Base-by-base conservation (phyloP, 2,113 vertebrate species). In the Copsychus sechellarum region DNA sequence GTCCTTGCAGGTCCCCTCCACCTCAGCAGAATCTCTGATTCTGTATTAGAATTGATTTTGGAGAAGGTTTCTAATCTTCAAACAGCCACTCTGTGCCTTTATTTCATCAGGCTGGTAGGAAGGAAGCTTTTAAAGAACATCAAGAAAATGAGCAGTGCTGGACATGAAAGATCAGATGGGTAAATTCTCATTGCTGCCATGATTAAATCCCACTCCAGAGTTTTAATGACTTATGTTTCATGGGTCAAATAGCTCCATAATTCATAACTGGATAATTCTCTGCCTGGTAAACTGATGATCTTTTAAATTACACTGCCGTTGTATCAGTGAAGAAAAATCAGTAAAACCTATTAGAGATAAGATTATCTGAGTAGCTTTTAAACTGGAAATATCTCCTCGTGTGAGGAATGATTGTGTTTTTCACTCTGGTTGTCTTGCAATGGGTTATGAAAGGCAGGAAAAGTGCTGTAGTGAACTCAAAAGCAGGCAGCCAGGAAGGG, bases 191-290 rank as follows among this genome's bases (percentile, higher is more conserved):
- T 81, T 90, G 80, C 66, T 83, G 71, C 74, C 7, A 7, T 54
- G 87, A 94, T 95, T 93, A 95, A 95, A 94, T 91, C 81, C 71
- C 54, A 11, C 74, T 73, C 47, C 82, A 28, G 18, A 6, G 62
- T 91, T 88, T 86, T 90, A 81, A 78, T 80, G 92, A 66, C 54
- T 48, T 84, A 28, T 74, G 90, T 90, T 95, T 76, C 77, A 11
- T 57, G 83, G 90, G 83, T 92, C 89, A 90, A 11, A 90, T 31
- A 93, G 83, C 92, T 81, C 25, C 71, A 25, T 86, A 42, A 65
- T 84, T 91, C 93, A 70, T 84, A 91, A 62, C 40, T 66, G 83
- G 33, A 18, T 81, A 64, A 90, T 90, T 81, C 93, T 57, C 81
- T 91, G 78, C 64, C 81, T 90, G 20, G 57, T 95, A 66, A 96